A percentile compares a stretch with the other conserved stretches of the same genome.
These are phyloP conservation scores for Lathamus discolor DNA, from an alignment of 2,113 vertebrate species.

Conservation along the genomic window DNA sequence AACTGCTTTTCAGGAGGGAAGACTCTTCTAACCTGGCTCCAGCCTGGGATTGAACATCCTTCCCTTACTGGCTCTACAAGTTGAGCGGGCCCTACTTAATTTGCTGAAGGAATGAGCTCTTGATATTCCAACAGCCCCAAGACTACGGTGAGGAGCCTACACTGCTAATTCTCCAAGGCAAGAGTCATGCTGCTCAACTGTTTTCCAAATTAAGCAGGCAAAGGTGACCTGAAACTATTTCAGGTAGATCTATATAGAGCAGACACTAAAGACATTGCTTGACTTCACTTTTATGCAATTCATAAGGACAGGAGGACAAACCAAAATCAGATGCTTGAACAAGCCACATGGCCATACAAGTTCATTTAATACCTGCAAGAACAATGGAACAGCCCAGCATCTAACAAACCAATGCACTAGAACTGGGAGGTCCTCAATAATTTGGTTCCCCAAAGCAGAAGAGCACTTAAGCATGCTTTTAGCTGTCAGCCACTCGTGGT, in stretches of 20 bases:
- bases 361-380: background rate
- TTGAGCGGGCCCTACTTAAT: background rate
- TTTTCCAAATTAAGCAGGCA: slow-evolving; percentile 57
- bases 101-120: slow-evolving; percentile 1
- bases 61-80: slow-evolving; percentile 38
- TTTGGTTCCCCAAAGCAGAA: background rate
- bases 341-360: background rate
- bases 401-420: background rate
- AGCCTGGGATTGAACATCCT: background rate
- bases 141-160: background rate
- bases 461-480: background rate
- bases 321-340: slow-evolving; percentile 3
- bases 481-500: background rate
- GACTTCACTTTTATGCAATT: slow-evolving; percentile 36
- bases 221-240: slow-evolving; percentile 66
- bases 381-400: background rate
- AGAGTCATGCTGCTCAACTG: slow-evolving; percentile 27
- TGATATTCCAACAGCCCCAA: background rate
- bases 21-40: background rate
- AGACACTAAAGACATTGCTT: slow-evolving; percentile 32
- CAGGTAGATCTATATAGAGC: slow-evolving; percentile 57
- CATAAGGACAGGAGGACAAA: slow-evolving; percentile 20
- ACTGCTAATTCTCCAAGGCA: slow-evolving; percentile 23
- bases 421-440: background rate
- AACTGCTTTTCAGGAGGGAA: background rate